Evolutionary conservation across 2,113 vertebrate genomes (phyloP), one percentile per base, ranked within the genome.

Genomic region (Hippocampus guttulatus): DNA sequence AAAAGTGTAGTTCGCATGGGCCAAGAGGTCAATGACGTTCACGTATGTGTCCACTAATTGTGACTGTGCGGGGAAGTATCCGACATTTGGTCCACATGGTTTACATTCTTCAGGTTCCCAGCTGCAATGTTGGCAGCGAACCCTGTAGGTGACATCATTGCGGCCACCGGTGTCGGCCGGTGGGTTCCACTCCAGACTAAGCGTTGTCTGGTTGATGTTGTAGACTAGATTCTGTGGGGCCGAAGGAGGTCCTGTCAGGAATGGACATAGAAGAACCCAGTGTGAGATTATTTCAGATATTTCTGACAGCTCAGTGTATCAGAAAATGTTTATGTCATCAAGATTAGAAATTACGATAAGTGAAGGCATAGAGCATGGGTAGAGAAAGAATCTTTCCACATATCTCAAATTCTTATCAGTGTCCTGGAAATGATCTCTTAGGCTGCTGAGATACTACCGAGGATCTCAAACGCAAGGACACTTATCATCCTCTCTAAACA

Each of bases 141-240:
- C 91, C 83, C 96, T 90, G 93, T 98, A 98, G 81, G 94, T 98
- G 84, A 98, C 96, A n/a, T 98, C 97, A 0, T 92, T 95, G 63
- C 97, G 95, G 75, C 97, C 96, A 1, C 96, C 96, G 0, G 93
- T 94, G 90, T 98, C 97, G 0, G 96, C 96, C 8, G 97, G 96
- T 60, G 95, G 96, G 86, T 93, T 94, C 97, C 96, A 98, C 85
- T 99, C 97, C 87, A 98, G 91, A 88, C 92, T 95, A 60, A 98
- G 95, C 0, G 95, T 96, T 77, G 96, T 99, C 91, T 98, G 96
- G 92, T 99, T 99, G 93, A 97, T 98, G 91, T 98, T 99, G 92
- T 96, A 98, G 90, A 99, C 97, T 84, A 99, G 93, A 91, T 99
- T 98, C 90, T 98, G 96, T 27, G 97, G 97, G 81, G 97, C 96